Evolutionary conservation across 1,140 invertebrate species (phyloP), one percentile per base, ranked within the genome.

Genomic region (Hetaerina americana): DNA sequence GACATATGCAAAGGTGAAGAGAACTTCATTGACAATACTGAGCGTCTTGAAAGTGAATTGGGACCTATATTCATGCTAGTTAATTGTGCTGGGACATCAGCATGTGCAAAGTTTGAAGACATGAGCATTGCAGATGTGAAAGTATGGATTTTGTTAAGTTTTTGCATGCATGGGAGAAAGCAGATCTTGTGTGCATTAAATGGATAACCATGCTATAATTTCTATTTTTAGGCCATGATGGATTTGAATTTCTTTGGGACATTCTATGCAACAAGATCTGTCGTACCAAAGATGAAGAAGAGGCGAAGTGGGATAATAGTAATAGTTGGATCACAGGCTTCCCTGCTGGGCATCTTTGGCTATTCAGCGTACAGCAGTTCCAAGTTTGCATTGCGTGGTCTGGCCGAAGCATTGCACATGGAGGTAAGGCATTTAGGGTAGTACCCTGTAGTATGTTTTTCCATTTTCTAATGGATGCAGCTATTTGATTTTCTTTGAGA

Each of bases 331-430:
- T 98, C 96, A 5, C 88, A 93, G 82, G 96, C 94, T 72, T 93
- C 92, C 12, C 84, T 98, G 71, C 79, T 96, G 75, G 97, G 97
- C 80, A 84, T 97, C 74, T 96, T 88, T 85, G 97, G 97, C 0
- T 95, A 91, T 78, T 89, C 92, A 57, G 92, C 93, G 0, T 99
- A 99, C 80, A 90, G 92, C 69, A 88, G 90, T 68, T 90, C 93
- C 12, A 99, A 99, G 82, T 99, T 94, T 87, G 97, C 95, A 0
- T 80, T 99, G 3, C 84, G 94, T 73, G 97, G 96, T 6, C 87
- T 99, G 73, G 96, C 96, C 5, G 96, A 99, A 79, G 87, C 92
- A 70, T 82, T 99, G 26, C 85, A 90, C 26, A 98, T 97, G 95
- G 97, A 99, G 85, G 85, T 89, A 76, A 77, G n/a, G 76, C 29